Base-by-base conservation (phyloP, 2,888 invertebrate genomes). In the Serripes groenlandicus region DNA sequence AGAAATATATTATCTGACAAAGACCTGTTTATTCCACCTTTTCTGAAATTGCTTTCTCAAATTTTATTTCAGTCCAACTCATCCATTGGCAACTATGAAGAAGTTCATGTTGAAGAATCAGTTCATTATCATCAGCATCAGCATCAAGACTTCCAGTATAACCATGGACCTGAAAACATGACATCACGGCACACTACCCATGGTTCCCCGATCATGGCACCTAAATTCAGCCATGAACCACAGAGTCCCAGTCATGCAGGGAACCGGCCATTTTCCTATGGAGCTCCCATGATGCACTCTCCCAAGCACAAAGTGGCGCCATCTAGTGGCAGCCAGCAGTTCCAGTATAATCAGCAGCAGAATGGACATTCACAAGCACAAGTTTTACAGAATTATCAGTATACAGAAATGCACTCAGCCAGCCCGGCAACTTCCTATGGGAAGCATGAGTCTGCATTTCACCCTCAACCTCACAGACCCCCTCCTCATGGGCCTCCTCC, bases 181-280 rank as follows among this genome's bases (percentile, higher is more conserved):
- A 79, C 79, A 58, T 75, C 83, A 52, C 64, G 81, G 52, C 86
- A 86, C 64, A 70, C 78, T 4, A 34, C 78, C 26, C 76, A 77
- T 49, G 85, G 81, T 52, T 85, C 85, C 37, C 85, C 85, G 35
- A 26, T 62, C 7, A 60, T 74, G 73, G 69, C 34, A 60, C 69
- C 81, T 64, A 83, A 75, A 42, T 78, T 72, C 62, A 68, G 72
- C 32, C 81, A 80, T 60, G 84, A 85, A 28, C 83, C 83, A 71
- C 83, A 83, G 68, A 86, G 86, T 42, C 88, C 88, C 30, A 78
- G 75, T 54, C 76, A 75, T 54, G 60, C 75, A 56, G 74, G 74
- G 23, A 71, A 71, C 49, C 83, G 83, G 64, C 91, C 91, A 42
- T 91, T 91, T 77, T 89, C 91, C 18, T 91, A 91, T 66, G 86